A percentile compares a stretch with the other conserved stretches of the same genome.
Conservation (phyloP, 2,113 vertebrate genomes). For the Blennius ocellaris region DNA sequence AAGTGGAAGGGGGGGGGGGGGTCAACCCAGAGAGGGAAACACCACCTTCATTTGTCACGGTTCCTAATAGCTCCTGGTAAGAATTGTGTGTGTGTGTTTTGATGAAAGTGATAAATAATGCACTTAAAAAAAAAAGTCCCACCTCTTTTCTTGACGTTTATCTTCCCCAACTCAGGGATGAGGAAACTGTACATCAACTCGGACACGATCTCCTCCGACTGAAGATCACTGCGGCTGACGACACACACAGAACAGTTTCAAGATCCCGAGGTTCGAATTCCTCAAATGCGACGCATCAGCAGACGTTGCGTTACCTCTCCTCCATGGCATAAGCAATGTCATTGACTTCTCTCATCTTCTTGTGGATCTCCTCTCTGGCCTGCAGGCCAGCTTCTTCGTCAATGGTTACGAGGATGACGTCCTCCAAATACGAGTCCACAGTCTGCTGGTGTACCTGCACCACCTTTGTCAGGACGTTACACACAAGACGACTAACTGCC, state of each 20-base stretch:
- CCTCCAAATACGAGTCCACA: slow-evolving; percentile 92
- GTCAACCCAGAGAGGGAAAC: neutral
- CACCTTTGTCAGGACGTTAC: slow-evolving; percentile 78
- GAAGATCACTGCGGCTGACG: slow-evolving; percentile 83
- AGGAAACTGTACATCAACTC: slow-evolving; percentile 94
- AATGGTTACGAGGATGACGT: slow-evolving; percentile 85
- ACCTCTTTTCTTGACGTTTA: slow-evolving; percentile 88
- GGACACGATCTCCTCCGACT: slow-evolving; percentile 94
- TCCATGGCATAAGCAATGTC: slow-evolving; percentile 89
- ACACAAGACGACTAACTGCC: too few relatives aligned
- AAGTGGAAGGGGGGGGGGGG: neutral
- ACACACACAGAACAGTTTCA: slow-evolving; percentile 24
- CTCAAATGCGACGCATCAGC: neutral
- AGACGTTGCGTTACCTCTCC: slow-evolving; percentile 76
- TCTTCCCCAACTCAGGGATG: slow-evolving; percentile 91
- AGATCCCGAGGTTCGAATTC: neutral
- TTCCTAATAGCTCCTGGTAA: too few relatives aligned
- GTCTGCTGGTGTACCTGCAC: slow-evolving; percentile 90
- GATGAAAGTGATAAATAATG: too few relatives aligned
- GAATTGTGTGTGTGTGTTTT: too few relatives aligned
- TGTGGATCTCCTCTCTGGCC: slow-evolving; percentile 89
- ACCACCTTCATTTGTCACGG: neutral
- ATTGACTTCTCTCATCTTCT: slow-evolving; percentile 87
- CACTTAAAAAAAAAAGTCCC: slow-evolving; percentile 28
- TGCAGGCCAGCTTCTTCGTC: slow-evolving; percentile 88